phyloP scores from a whole-genome alignment of 2,113 vertebrate species.

The Naja naja region DNA sequence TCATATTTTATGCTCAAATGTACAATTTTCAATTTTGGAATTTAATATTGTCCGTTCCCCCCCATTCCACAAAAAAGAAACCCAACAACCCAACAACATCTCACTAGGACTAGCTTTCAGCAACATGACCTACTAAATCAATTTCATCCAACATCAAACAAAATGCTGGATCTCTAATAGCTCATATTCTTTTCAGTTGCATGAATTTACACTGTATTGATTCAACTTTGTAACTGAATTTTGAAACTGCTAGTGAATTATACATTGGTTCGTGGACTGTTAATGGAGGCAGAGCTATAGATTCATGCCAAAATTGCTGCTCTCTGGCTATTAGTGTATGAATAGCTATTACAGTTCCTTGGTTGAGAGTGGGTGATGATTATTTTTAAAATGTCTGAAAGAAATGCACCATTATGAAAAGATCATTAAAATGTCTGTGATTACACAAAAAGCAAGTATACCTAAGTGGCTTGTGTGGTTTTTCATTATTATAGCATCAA shows the following conservation, averaged over 20 bases:
- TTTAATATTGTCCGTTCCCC: not conserved
- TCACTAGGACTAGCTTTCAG: not conserved
- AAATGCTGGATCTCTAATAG: not conserved
- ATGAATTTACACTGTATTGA: not conserved
- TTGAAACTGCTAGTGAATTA: not conserved
- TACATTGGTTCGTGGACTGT: not conserved
- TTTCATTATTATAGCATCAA: not conserved
- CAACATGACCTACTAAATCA: not conserved
- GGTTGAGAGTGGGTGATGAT: not conserved
- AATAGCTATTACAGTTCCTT: not conserved
- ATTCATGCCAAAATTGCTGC: not conserved
- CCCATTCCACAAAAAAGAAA: not conserved
- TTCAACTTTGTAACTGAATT: slow-evolving; percentile 4
- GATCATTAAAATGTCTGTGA: not conserved
- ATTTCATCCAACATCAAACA: not conserved
- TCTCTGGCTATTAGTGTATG: not conserved
- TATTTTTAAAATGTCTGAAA: not conserved
- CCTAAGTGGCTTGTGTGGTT: not conserved
- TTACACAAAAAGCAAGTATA: not conserved
- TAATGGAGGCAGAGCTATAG: not conserved
- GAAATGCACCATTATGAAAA: not conserved
- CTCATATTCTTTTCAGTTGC: not conserved
- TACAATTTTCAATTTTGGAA: not conserved
- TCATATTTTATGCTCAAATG: not conserved
- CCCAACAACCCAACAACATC: not conserved